A percentile compares a stretch with the other conserved stretches of the same genome.
Evolutionary conservation across 2,113 vertebrate genomes (phyloP).

Genomic region (Rhinolophus sinicus): DNA sequence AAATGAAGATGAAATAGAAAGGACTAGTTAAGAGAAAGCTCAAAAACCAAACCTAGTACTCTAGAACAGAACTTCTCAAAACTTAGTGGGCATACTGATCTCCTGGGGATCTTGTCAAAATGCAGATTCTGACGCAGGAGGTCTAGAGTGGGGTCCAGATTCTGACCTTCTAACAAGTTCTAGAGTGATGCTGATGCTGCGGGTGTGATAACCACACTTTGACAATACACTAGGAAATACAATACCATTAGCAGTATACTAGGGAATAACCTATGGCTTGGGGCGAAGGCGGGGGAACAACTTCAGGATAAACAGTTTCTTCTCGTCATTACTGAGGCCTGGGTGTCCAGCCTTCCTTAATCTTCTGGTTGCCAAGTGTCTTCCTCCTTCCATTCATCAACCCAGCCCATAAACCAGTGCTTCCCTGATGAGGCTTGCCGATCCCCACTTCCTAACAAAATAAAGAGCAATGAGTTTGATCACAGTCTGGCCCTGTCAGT

Average conservation of each 20-base stretch:
- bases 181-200: background rate
- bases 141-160: background rate
- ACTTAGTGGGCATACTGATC: background rate
- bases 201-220: background rate
- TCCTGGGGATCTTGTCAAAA: background rate
- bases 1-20: conserved; percentile 26
- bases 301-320: background rate
- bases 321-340: background rate
- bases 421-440: background rate
- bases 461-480: background rate
- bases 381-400: conserved; percentile 4
- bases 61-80: conserved; percentile 1
- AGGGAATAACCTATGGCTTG: background rate
- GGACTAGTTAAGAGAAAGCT: background rate
- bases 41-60: conserved; percentile 36
- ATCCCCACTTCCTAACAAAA: background rate
- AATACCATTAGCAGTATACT: background rate
- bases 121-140: conserved; percentile 35
- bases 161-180: conserved; percentile 15
- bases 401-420: background rate
- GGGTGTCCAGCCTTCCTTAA: background rate
- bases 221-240: background rate
- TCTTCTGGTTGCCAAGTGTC: background rate
- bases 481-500: background rate
- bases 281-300: too few species aligned